These are phyloP conservation scores for Pseudachorutes palmiensis DNA, from an alignment of 1,140 invertebrate species.

Conservation along the genomic window DNA sequence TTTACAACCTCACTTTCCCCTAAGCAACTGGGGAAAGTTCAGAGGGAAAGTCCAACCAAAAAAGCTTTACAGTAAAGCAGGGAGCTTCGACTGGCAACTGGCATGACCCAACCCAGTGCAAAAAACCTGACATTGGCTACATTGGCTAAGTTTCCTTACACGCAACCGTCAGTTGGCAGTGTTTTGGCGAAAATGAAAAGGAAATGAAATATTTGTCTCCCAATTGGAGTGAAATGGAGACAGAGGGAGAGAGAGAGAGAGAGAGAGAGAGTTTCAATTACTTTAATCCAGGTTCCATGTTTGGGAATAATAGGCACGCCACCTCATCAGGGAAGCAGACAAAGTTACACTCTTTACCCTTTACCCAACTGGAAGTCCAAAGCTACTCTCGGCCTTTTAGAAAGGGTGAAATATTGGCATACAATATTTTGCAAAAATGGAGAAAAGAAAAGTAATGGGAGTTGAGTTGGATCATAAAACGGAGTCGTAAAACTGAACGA, in stretches of 20 bases:
- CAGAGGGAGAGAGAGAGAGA: neutral
- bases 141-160: neutral
- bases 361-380: neutral
- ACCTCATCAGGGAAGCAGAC: too few species aligned
- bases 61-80: too few species aligned
- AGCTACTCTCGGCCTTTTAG: neutral
- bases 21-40: too few species aligned
- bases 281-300: conserved; percentile 1
- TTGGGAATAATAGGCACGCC: neutral
- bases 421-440: neutral
- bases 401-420: neutral
- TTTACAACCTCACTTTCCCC: neutral
- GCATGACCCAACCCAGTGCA: too few species aligned
- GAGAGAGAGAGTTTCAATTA: conserved; percentile 7
- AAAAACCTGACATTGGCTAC: neutral
- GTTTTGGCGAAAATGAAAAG: neutral
- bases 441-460: neutral
- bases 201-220: conserved; percentile 1
- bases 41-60: too few species aligned
- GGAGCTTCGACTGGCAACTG: too few species aligned
- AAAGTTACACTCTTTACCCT: neutral
- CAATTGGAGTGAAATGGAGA: neutral
- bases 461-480: neutral
- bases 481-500: neutral
- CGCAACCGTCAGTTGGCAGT: neutral